Conservation (phyloP, 2,888 invertebrate genomes). For the Hemicrepidius hirtus region DNA sequence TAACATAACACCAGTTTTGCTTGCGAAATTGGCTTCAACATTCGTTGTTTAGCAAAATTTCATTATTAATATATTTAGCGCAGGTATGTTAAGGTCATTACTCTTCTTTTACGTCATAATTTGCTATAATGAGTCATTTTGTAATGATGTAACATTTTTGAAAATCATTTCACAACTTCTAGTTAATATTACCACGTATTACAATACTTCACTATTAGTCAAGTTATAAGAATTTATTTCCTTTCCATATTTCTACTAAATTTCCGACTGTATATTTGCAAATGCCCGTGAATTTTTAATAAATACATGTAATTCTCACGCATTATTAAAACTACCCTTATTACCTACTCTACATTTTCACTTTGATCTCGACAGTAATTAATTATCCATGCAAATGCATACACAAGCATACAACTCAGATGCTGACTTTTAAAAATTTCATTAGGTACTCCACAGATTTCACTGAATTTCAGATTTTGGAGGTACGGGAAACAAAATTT, state of each 20-base stretch:
- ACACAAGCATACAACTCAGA: no score
- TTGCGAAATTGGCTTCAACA: slow-evolving; percentile 40
- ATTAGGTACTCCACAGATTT: no score
- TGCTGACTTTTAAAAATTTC: no score
- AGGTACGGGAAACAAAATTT: no score
- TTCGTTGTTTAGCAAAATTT: slow-evolving; percentile 40
- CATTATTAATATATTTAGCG: slow-evolving; percentile 47
- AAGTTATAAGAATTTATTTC: slow-evolving; percentile 11
- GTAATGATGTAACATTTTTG: slow-evolving; percentile 40
- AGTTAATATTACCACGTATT: slow-evolving; percentile 19
- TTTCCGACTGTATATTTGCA: background rate
- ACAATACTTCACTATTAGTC: slow-evolving; percentile 11
- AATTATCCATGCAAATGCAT: no score
- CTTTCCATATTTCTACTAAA: background rate
- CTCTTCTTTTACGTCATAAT: slow-evolving; percentile 43
- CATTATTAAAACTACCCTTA: background rate
- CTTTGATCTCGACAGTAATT: no score
- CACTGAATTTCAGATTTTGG: no score
- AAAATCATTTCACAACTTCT: slow-evolving; percentile 27
- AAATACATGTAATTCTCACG: background rate
- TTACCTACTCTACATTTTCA: no score
- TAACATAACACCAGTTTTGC: slow-evolving; percentile 32
- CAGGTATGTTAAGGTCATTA: slow-evolving; percentile 46
- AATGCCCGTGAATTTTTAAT: background rate
- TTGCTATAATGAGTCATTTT: slow-evolving; percentile 42